Conservation (phyloP, 2,797 vertebrate genomes). For the Enteromius viviparus region DNA sequence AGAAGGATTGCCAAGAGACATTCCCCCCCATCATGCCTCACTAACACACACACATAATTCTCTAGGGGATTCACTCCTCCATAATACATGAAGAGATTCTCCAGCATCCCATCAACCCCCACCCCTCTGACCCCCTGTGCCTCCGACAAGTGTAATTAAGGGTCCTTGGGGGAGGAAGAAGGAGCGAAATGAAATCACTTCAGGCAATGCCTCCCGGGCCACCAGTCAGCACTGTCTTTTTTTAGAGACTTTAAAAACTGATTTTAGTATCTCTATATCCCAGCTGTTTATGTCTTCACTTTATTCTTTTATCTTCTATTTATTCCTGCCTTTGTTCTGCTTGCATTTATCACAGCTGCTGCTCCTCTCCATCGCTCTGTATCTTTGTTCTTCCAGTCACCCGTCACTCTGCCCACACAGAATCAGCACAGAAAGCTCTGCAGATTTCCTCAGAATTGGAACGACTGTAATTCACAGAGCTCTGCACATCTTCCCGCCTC, state of each 20-base stretch:
- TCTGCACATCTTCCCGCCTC: background rate
- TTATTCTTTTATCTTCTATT: constrained; percentile 8
- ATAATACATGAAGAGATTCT: constrained; percentile 68
- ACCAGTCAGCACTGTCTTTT: constrained; percentile 24
- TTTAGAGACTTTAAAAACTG: constrained; percentile 33
- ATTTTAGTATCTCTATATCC: constrained; percentile 28
- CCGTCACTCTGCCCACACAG: constrained; percentile 22
- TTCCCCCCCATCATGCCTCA: background rate
- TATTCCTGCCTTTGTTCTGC: constrained; percentile 4
- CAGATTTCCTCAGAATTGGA: background rate
- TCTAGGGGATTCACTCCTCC: constrained; percentile 56
- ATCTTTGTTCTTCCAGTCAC: constrained; percentile 7
- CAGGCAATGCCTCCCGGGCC: constrained; percentile 30
- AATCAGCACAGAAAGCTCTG: constrained; percentile 20
- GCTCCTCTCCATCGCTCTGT: background rate
- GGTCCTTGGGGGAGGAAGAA: constrained; percentile 30
- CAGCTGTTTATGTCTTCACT: constrained; percentile 18
- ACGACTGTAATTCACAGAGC: background rate
- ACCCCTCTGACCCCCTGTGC: constrained; percentile 37
- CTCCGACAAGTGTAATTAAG: constrained; percentile 55
- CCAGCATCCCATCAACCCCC: constrained; percentile 51
- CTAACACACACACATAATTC: constrained; percentile 16
- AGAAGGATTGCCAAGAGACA: constrained; percentile 48
- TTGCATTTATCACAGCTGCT: constrained; percentile 11
- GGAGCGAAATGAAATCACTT: constrained; percentile 43